Percentiles rank a stretch among this genome's conserved stretches.
phyloP scores from a whole-genome alignment of 1,140 invertebrate genomes.

The Agrypnia vestita region DNA sequence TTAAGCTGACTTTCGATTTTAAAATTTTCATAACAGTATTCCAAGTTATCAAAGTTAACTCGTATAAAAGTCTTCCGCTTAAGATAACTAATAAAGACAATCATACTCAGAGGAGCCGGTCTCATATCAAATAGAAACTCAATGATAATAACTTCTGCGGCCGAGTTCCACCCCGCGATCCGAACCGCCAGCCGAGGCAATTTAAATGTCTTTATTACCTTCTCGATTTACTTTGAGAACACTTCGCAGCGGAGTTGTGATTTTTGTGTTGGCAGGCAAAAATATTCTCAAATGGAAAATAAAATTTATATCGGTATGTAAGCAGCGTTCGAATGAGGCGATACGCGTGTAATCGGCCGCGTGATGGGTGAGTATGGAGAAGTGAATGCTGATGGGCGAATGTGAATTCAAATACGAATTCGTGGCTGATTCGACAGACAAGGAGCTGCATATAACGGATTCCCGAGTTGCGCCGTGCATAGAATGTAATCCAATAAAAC shows the following conservation, averaged over 20 bases:
- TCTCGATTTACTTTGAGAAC: neutral
- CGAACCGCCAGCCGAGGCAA: neutral
- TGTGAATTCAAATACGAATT: constrained; percentile 27
- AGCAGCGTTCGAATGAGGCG: too few species aligned
- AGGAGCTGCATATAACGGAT: constrained; percentile 18
- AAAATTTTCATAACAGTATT: neutral
- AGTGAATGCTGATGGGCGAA: constrained; percentile 1
- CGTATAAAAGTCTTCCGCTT: constrained; percentile 21
- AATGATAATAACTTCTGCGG: constrained; percentile 1
- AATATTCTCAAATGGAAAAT: constrained; percentile 18
- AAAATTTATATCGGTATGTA: neutral
- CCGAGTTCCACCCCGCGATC: neutral
- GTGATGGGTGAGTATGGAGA: neutral
- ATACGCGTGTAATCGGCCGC: neutral
- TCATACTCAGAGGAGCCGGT: neutral
- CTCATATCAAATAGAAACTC: constrained; percentile 6
- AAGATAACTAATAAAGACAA: constrained; percentile 25
- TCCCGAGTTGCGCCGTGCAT: constrained; percentile 4
- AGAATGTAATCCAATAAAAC: constrained; percentile 30
- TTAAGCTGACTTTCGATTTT: neutral
- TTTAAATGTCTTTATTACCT: constrained; percentile 41
- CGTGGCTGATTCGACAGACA: neutral
- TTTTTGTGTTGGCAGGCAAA: neutral
- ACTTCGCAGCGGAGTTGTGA: neutral
- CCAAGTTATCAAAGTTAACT: neutral